Conservation (phyloP, 2,888 invertebrate genomes). For the Tetheella fluctuosa region DNA sequence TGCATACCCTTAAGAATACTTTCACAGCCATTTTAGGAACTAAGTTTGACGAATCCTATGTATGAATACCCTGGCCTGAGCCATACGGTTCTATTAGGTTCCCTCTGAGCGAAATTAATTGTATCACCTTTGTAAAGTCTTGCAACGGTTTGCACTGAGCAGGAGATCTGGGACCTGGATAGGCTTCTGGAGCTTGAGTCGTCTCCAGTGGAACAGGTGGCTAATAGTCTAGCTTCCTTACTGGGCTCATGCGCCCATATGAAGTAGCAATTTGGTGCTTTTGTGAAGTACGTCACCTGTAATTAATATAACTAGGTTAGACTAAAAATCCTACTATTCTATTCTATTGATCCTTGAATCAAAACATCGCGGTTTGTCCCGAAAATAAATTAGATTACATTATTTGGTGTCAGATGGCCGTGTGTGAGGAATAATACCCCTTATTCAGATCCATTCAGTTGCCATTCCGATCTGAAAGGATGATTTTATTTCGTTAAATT, state of each 20-base stretch:
- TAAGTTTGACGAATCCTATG: constrained; percentile 74
- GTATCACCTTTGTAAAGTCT: constrained; percentile 62
- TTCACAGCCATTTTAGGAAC: constrained; percentile 72
- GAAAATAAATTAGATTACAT: no score
- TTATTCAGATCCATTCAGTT: no score
- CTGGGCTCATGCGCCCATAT: constrained; percentile 58
- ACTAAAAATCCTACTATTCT: no score
- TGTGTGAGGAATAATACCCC: no score
- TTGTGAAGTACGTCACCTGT: constrained; percentile 71
- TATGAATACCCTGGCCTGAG: constrained; percentile 68
- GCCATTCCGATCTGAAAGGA: no score
- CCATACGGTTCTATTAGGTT: constrained; percentile 69
- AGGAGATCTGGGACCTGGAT: constrained; percentile 68
- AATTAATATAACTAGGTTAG: constrained; percentile 23
- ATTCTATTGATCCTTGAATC: no score
- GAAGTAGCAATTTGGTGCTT: constrained; percentile 70
- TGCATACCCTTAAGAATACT: constrained; percentile 28
- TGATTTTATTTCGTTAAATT: no score
- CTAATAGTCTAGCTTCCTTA: constrained; percentile 50
- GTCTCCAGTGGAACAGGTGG: constrained; percentile 68
- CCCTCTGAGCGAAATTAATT: constrained; percentile 68
- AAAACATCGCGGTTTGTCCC: no score
- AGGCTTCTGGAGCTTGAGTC: constrained; percentile 56
- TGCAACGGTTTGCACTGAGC: constrained; percentile 66
- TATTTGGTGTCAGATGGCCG: no score